These are phyloP conservation scores for Cryptus armator DNA, from an alignment of 2,888 invertebrate species.

Conservation along the genomic window DNA sequence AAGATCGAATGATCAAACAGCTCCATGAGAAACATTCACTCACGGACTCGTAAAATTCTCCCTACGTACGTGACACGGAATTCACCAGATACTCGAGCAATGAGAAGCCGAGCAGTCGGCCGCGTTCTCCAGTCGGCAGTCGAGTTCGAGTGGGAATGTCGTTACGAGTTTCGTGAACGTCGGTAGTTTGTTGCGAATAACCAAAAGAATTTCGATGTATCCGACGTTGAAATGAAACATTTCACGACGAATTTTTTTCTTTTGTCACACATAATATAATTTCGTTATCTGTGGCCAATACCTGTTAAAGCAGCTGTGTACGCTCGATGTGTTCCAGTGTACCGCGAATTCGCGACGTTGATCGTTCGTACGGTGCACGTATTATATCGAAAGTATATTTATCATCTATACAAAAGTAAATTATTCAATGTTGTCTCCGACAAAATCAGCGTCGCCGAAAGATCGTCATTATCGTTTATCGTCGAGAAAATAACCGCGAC, in stretches of 20 bases:
- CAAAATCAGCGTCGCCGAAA: conserved; percentile 12
- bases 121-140: too few relatives aligned
- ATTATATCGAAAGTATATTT: conserved; percentile 9
- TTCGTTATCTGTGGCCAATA: conserved; percentile 69
- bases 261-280: not conserved
- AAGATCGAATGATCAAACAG: too few relatives aligned
- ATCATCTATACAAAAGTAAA: not conserved
- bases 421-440: conserved; percentile 32
- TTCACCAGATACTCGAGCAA: too few relatives aligned
- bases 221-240: not conserved
- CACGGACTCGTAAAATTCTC: too few relatives aligned
- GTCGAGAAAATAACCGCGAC: conserved; percentile 68
- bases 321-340: conserved; percentile 53
- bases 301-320: conserved; percentile 26
- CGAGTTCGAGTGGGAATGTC: too few relatives aligned
- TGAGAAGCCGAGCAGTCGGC: too few relatives aligned
- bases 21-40: too few relatives aligned
- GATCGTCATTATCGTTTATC: conserved; percentile 59
- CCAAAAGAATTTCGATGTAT: not conserved
- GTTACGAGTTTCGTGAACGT: not conserved
- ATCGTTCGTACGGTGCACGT: conserved; percentile 4
- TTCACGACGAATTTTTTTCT: not conserved
- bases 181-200: not conserved
- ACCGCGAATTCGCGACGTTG: conserved; percentile 63
- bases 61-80: too few relatives aligned